These are phyloP conservation scores for Branchinecta lynchi DNA, from an alignment of 1,140 invertebrate species.

Conservation along the genomic window DNA sequence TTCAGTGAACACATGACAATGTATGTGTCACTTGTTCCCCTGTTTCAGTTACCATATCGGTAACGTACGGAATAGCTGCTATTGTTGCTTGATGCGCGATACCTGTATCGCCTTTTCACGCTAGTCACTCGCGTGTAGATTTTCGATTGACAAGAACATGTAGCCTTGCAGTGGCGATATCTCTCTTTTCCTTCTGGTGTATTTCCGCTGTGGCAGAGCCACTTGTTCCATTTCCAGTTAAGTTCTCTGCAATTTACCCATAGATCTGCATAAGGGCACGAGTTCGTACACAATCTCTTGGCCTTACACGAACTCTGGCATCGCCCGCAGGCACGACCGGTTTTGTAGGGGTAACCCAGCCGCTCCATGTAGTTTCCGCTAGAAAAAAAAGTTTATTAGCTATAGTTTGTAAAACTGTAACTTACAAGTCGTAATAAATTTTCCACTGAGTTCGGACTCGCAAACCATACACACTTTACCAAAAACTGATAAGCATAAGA, in stretches of 20 bases:
- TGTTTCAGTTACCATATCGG: background rate
- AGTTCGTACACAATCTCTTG: conserved; percentile 52
- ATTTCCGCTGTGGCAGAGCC: conserved; percentile 42
- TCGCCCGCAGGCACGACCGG: conserved; percentile 42
- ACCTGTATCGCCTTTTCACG: conserved; percentile 15
- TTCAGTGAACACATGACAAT: no score
- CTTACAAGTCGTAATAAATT: no score
- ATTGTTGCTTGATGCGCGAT: background rate
- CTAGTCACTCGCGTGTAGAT: conserved; percentile 24
- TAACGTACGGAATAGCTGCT: background rate
- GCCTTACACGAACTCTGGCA: conserved; percentile 46
- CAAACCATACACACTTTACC: no score
- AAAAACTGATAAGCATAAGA: no score
- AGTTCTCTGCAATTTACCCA: conserved; percentile 56
- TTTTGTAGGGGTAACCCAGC: conserved; percentile 46
- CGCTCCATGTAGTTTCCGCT: conserved; percentile 50
- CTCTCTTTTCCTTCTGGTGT: conserved; percentile 39
- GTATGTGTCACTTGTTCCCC: no score
- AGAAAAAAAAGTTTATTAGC: conserved; percentile 28
- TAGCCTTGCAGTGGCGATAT: conserved; percentile 46
- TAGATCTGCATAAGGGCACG: conserved; percentile 47
- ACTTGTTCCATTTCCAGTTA: conserved; percentile 37
- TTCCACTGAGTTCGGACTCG: no score
- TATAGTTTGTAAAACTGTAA: no score
- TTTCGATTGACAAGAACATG: conserved; percentile 46